Evolutionary conservation across 2,113 vertebrate genomes (phyloP).

Genomic region (Catharus fuscescens): DNA sequence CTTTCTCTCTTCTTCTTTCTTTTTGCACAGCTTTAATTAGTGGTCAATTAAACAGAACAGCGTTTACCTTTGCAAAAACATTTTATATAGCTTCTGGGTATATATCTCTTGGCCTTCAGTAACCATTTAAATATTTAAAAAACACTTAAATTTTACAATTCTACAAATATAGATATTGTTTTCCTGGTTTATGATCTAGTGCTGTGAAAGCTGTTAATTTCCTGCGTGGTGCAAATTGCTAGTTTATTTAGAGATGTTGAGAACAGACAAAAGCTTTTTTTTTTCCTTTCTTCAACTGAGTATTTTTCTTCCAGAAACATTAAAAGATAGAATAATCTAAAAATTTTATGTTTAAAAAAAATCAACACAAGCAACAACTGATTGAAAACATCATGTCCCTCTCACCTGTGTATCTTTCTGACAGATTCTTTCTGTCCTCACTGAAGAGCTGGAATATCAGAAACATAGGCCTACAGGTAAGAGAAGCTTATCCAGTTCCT

Average conservation of each 20-base stretch:
- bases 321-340: not conserved
- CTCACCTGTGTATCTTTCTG: not conserved
- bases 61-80: not conserved
- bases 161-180: not conserved
- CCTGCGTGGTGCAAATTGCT: not conserved
- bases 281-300: not conserved
- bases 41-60: not conserved
- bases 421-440: not conserved
- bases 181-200: not conserved
- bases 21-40: not conserved
- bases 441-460: not conserved
- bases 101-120: not conserved
- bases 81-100: not conserved
- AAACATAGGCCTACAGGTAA: not conserved
- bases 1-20: no score
- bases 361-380: no score
- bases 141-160: not conserved
- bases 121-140: not conserved
- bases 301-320: not conserved
- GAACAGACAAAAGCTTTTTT: not conserved
- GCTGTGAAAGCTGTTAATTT: not conserved
- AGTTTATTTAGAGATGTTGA: not conserved
- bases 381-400: not conserved
- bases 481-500: not conserved
- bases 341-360: not conserved